Conservation (phyloP, 2,888 invertebrate genomes). For the Diploptera punctata region DNA sequence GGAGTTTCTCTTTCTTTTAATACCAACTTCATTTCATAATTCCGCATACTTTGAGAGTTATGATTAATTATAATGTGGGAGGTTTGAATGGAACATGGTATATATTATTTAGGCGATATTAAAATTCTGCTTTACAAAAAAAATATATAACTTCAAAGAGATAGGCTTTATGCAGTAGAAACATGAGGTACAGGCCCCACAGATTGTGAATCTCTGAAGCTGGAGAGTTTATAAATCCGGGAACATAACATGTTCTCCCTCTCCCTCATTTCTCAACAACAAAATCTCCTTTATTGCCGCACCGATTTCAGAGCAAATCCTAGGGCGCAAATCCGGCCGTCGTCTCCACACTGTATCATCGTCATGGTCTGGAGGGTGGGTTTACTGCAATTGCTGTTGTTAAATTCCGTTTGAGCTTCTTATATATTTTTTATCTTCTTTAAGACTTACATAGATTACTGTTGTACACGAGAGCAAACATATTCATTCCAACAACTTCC, state of each 20-base stretch:
- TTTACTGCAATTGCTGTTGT: constrained; percentile 25
- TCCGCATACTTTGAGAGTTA: too few relatives aligned
- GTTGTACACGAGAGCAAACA: too few relatives aligned
- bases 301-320: constrained; percentile 49
- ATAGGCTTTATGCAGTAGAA: too few relatives aligned
- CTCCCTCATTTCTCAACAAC: constrained; percentile 54
- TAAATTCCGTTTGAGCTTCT: constrained; percentile 25
- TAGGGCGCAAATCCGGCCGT: constrained; percentile 41
- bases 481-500: too few relatives aligned
- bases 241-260: constrained; percentile 31
- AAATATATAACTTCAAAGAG: too few relatives aligned
- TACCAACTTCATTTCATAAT: too few relatives aligned
- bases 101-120: too few relatives aligned
- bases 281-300: constrained; percentile 56
- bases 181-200: constrained; percentile 1
- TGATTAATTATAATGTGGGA: too few relatives aligned
- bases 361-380: neutral
- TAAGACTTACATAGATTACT: too few relatives aligned
- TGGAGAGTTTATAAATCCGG: constrained; percentile 20
- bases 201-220: neutral
- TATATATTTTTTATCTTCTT: constrained; percentile 13
- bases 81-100: too few relatives aligned
- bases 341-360: constrained; percentile 28
- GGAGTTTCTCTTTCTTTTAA: too few relatives aligned
- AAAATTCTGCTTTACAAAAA: too few relatives aligned